These are phyloP conservation scores for Beaufortia kweichowensis DNA, from an alignment of 2,113 vertebrate genomes.

Conservation along the genomic window DNA sequence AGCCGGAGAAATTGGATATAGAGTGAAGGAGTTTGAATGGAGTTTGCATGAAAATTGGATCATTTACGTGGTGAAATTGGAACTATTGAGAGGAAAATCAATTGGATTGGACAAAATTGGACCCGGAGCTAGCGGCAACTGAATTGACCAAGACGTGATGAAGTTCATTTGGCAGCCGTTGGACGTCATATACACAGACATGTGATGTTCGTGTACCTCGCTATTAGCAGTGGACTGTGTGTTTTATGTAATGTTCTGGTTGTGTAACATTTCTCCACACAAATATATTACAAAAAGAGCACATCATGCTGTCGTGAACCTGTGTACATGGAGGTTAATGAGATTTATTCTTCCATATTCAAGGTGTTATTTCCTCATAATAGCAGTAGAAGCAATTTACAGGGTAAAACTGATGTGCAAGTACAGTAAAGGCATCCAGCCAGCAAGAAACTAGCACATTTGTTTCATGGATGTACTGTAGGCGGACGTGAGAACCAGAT, in stretches of 20 bases:
- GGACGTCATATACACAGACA: conserved; percentile 18
- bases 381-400: conserved; percentile 61
- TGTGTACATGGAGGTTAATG: conserved; percentile 58
- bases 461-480: conserved; percentile 5
- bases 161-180: conserved; percentile 51
- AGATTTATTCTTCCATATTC: conserved; percentile 63
- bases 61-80: conserved; percentile 52
- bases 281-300: conserved; percentile 15
- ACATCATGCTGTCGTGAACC: conserved; percentile 28
- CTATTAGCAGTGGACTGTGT: neutral
- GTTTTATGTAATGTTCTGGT: neutral
- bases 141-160: conserved; percentile 57
- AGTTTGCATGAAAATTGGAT: conserved; percentile 64
- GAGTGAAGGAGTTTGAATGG: conserved; percentile 66
- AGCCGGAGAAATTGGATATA: conserved; percentile 56
- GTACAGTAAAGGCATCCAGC: conserved; percentile 50
- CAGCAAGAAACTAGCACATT: conserved; percentile 1
- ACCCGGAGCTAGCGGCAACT: conserved; percentile 60
- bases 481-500: conserved; percentile 4
- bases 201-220: neutral
- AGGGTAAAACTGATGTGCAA: conserved; percentile 43
- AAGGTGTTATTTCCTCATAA: conserved; percentile 60
- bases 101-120: conserved; percentile 61
- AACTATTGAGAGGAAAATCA: conserved; percentile 59
- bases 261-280: neutral